Evolutionary conservation across 2,888 invertebrate genomes (phyloP).

Genomic region (Acanthosepion lycidas): DNA sequence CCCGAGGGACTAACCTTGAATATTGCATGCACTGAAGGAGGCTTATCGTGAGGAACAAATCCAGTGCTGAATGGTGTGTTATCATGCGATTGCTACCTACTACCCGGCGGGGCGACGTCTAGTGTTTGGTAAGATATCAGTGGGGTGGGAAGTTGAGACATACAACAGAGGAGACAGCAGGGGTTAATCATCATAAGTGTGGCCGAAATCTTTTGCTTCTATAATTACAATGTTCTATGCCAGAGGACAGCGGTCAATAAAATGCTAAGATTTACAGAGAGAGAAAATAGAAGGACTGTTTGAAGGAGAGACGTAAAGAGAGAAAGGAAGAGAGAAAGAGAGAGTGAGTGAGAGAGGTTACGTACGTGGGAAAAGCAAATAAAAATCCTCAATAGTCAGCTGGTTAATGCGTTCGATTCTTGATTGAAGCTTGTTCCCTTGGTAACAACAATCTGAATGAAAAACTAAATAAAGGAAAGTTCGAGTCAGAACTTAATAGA

Average conservation of each 20-base stretch:
- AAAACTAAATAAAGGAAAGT: too few species aligned
- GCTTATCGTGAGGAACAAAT: background rate
- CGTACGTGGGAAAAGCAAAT: background rate
- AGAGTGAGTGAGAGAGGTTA: background rate
- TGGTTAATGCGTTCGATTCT: too few species aligned
- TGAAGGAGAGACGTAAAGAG: background rate
- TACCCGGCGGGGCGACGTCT: background rate
- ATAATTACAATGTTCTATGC: background rate
- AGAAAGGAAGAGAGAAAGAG: background rate
- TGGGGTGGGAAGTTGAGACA: background rate
- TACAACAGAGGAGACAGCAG: background rate
- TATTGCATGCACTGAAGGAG: constrained; percentile 2
- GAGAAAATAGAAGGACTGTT: background rate
- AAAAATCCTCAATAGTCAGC: background rate
- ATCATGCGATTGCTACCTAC: background rate
- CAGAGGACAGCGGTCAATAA: background rate
- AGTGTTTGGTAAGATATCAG: background rate
- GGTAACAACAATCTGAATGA: too few species aligned
- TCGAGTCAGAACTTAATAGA: too few species aligned
- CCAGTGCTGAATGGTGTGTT: background rate
- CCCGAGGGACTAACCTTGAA: background rate
- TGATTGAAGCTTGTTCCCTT: too few species aligned
- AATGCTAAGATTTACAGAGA: background rate
- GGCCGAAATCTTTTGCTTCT: background rate
- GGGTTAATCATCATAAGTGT: background rate